Evolutionary conservation across 2,888 invertebrate genomes (phyloP).

Genomic region (Drosophila merina): DNA sequence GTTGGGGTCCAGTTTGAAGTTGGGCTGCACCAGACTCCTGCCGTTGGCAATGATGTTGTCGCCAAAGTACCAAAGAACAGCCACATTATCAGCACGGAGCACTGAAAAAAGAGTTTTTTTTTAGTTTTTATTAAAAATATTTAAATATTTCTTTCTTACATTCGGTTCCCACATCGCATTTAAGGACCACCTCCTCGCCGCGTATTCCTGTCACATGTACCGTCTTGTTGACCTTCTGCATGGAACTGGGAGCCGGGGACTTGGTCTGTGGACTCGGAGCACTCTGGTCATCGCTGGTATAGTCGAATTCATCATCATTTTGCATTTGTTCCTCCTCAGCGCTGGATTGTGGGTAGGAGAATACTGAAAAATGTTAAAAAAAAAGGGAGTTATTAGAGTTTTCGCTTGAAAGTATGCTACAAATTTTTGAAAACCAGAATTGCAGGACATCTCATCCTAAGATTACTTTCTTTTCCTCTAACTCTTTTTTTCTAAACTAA

Average conservation of each 20-base stretch:
- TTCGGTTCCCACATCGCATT: slow-evolving; percentile 37
- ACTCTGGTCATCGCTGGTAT: slow-evolving; percentile 50
- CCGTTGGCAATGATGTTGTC: slow-evolving; percentile 55
- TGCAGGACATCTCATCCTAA: background rate
- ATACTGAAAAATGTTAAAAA: slow-evolving; percentile 34
- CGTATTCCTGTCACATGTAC: slow-evolving; percentile 42
- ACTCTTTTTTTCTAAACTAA: background rate
- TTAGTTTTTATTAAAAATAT: background rate
- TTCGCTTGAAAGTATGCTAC: background rate
- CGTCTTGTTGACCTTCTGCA: slow-evolving; percentile 19
- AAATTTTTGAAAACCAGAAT: background rate
- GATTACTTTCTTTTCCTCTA: background rate
- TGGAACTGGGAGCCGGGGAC: slow-evolving; percentile 4
- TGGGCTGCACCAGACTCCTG: slow-evolving; percentile 45
- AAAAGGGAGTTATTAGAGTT: background rate
- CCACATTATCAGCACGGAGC: slow-evolving; percentile 41
- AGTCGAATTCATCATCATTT: slow-evolving; percentile 54
- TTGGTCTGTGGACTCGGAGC: slow-evolving; percentile 51
- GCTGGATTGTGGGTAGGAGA: slow-evolving; percentile 23
- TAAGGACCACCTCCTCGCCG: slow-evolving; percentile 56
- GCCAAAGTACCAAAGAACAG: slow-evolving; percentile 68
- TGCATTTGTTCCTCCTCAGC: slow-evolving; percentile 33
- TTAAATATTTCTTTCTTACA: slow-evolving; percentile 26
- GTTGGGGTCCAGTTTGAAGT: slow-evolving; percentile 58
- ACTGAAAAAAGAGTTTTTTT: background rate